Evolutionary conservation across 2,888 invertebrate species (phyloP).

Genomic region (Polydrusus tereticollis): DNA sequence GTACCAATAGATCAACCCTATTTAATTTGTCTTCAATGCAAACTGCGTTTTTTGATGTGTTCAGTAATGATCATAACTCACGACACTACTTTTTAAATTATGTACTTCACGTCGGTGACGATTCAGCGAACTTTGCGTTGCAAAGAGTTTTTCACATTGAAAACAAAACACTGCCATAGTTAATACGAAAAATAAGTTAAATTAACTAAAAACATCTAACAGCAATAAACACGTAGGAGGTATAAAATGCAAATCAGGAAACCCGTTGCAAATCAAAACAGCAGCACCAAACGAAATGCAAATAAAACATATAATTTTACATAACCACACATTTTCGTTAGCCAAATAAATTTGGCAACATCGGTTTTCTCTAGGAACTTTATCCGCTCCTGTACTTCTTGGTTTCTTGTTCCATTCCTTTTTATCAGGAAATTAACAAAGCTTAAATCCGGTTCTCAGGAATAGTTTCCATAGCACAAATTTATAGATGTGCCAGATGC

Average conservation of each 20-base stretch:
- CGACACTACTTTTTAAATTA: too few species aligned
- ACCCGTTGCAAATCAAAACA: not conserved
- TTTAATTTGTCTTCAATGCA: not conserved
- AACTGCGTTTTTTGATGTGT: not conserved
- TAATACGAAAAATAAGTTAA: not conserved
- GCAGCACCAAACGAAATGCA: too few species aligned
- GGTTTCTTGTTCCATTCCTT: too few species aligned
- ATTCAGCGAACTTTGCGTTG: not conserved
- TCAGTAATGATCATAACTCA: not conserved
- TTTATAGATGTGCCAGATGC: too few species aligned
- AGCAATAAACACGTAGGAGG: not conserved
- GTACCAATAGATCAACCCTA: not conserved
- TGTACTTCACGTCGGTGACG: not conserved
- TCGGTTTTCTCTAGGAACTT: not conserved
- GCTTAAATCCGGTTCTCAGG: too few species aligned
- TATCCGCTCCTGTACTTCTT: not conserved
- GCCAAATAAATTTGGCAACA: not conserved
- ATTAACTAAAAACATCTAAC: not conserved
- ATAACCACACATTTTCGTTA: too few species aligned
- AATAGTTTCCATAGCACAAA: too few species aligned
- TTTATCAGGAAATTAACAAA: too few species aligned
- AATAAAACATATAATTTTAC: too few species aligned
- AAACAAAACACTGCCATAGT: not conserved
- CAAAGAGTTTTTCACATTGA: not conserved
- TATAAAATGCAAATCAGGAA: not conserved